Evolutionary conservation across 2,888 invertebrate genomes (phyloP).

Genomic region (Hirtodrosophila histrioides): DNA sequence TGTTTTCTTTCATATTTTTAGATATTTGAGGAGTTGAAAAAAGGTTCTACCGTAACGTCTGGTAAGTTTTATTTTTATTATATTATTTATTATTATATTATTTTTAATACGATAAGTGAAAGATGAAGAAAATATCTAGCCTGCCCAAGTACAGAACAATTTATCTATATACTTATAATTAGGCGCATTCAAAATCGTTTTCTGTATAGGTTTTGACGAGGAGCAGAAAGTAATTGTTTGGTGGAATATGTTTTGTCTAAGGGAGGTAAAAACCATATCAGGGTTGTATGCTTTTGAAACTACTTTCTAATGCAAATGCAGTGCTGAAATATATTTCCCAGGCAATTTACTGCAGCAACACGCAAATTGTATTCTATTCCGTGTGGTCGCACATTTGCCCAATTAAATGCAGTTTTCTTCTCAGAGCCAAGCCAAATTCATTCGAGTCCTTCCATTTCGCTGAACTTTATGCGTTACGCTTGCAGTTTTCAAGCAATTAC

Average conservation of each 20-base stretch:
- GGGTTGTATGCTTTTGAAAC: not conserved
- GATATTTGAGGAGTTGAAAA: not conserved
- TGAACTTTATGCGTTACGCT: conserved; percentile 33
- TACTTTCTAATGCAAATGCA: conserved; percentile 7
- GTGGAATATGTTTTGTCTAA: too few relatives aligned
- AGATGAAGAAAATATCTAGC: too few relatives aligned
- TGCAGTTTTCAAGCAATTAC: conserved; percentile 28
- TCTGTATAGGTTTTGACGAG: too few relatives aligned
- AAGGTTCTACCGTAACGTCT: not conserved
- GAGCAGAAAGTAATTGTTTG: too few relatives aligned
- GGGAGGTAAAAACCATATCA: not conserved
- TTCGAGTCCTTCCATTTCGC: conserved; percentile 33
- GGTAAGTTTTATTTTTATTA: not conserved
- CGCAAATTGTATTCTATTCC: conserved; percentile 15
- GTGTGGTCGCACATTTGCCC: conserved; percentile 25
- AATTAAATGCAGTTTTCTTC: conserved; percentile 47
- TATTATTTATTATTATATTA: too few relatives aligned
- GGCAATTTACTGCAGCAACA: conserved; percentile 24
- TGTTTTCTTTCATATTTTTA: not conserved
- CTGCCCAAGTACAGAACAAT: too few relatives aligned
- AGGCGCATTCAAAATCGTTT: too few relatives aligned
- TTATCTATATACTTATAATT: too few relatives aligned
- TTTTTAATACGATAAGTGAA: not conserved
- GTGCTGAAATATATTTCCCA: conserved; percentile 9
- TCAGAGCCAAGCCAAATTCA: conserved; percentile 11